Base-by-base conservation (phyloP, 2,113 vertebrate species). In the Urocitellus parryii region DNA sequence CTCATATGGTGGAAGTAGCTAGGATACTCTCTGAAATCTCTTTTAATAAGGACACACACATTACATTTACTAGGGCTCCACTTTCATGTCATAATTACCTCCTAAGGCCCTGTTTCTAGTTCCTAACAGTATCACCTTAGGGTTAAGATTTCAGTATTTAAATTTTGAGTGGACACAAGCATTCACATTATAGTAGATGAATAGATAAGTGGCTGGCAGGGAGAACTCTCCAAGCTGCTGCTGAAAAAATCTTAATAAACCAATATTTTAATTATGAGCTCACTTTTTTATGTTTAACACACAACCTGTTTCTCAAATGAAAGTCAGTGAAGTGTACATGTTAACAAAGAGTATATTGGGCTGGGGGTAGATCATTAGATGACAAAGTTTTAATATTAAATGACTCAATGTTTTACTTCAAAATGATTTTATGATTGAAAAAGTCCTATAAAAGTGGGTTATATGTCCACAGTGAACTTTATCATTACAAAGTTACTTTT, bases 401-500 rank as follows among this genome's bases (percentile, higher is more conserved):
- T 89, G 58, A 63, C n/a, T 81, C 17, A 7, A 7, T 67, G 29
- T 70, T 88, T 80, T 80, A 76, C 24, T 77, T 91, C 37, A 80
- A 83, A 97, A 88, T 67, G 39, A 1, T 90, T 85, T 95, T 25
- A 68, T 88, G 48, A 83, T 87, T 70, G 42, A 53, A 93, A 95
- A 91, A 76, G 7, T 25, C 5, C 51, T 65, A 4, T 72, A 56
- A 87, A 95, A 84, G 65, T 0, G 0, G 18, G 29, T 81, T 88
- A 80, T 34, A 29, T 70, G 22, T 56, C 39, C 32, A 63, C 3
- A 13, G 74, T n/a, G 48, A 82, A 67, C 56, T 91, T 73, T 79
- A 37, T 92, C 68, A 95, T 58, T 32, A 67, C 34, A 80, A 70
- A 70, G 51, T 83, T 93, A 78, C 65, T 94, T 94, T 96, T 81